Percentiles rank a stretch among this genome's conserved stretches.
Evolutionary conservation across 2,113 vertebrate genomes (phyloP).

Genomic region (Gnathonemus longibarbis): DNA sequence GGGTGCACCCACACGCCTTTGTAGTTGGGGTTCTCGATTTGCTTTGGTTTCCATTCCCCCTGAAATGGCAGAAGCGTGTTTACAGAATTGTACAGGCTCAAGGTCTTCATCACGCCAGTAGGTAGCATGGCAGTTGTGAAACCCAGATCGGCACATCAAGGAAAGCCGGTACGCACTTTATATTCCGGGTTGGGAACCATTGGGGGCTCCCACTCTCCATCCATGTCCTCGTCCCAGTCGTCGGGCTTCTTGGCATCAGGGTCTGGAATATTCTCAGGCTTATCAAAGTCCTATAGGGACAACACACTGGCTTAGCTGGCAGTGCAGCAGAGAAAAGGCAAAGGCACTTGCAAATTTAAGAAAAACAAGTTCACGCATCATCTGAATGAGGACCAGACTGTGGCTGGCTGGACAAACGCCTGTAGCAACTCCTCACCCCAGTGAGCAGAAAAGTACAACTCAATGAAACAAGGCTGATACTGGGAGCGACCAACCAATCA

Average conservation of each 20-base stretch:
- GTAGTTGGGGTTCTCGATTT: constrained; percentile 67
- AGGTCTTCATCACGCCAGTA: background rate
- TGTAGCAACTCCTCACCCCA: background rate
- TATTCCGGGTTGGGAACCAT: constrained; percentile 72
- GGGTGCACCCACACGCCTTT: constrained; percentile 74
- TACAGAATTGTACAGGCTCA: background rate
- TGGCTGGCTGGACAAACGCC: background rate
- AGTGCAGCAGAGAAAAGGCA: background rate
- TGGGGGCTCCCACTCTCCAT: constrained; percentile 67
- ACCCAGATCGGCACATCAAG: background rate
- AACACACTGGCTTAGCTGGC: background rate
- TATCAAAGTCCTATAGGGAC: constrained; percentile 68
- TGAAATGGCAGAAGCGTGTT: constrained; percentile 26
- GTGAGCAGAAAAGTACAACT: background rate
- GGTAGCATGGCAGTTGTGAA: background rate
- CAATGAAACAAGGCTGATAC: too few species aligned
- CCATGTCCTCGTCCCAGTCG: constrained; percentile 68
- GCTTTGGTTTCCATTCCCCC: constrained; percentile 73
- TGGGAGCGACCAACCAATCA: background rate
- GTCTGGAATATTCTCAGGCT: constrained; percentile 68
- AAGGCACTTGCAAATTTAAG: background rate
- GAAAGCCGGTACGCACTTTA: constrained; percentile 51
- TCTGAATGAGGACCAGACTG: background rate
- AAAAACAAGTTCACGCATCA: background rate
- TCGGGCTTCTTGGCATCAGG: constrained; percentile 68